phyloP scores from a whole-genome alignment of 2,888 invertebrate genomes.

The Dilophus febrilis region DNA sequence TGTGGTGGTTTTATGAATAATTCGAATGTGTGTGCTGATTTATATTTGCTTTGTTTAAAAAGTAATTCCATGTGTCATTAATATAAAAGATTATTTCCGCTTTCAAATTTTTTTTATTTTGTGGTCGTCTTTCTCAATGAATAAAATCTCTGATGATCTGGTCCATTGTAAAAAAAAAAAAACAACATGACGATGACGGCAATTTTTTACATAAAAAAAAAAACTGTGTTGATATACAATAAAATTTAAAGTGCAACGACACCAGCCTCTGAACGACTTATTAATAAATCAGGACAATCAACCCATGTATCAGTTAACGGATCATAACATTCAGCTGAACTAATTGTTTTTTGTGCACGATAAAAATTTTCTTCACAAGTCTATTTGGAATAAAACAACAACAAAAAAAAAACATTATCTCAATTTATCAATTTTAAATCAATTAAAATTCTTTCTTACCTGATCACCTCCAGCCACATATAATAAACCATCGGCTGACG shows the following conservation, averaged over 20 bases:
- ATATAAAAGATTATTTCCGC: too few relatives aligned
- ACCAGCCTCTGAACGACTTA: conserved; percentile 73
- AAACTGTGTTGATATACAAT: too few relatives aligned
- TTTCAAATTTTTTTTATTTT: too few relatives aligned
- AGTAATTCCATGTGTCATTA: too few relatives aligned
- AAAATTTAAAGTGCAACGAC: conserved; percentile 66
- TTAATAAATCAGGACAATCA: conserved; percentile 60
- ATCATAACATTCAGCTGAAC: conserved; percentile 71
- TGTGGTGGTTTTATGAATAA: too few relatives aligned
- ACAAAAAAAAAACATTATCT: background rate
- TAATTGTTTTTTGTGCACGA: conserved; percentile 67
- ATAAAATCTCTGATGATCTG: too few relatives aligned
- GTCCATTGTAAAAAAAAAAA: too few relatives aligned
- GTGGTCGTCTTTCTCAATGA: too few relatives aligned
- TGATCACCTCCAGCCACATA: conserved; percentile 78
- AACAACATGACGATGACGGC: too few relatives aligned
- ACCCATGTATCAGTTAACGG: conserved; percentile 62
- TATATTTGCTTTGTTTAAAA: too few relatives aligned
- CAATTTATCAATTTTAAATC: background rate
- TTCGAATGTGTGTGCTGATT: too few relatives aligned
- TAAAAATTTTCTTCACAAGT: conserved; percentile 67
- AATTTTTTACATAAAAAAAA: too few relatives aligned
- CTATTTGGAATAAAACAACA: conserved; percentile 16
- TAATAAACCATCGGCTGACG: conserved; percentile 62
- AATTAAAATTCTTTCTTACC: conserved; percentile 17